These are phyloP conservation scores for Drosophila sp. DNA, from an alignment of 1,140 invertebrate species.

Conservation along the genomic window DNA sequence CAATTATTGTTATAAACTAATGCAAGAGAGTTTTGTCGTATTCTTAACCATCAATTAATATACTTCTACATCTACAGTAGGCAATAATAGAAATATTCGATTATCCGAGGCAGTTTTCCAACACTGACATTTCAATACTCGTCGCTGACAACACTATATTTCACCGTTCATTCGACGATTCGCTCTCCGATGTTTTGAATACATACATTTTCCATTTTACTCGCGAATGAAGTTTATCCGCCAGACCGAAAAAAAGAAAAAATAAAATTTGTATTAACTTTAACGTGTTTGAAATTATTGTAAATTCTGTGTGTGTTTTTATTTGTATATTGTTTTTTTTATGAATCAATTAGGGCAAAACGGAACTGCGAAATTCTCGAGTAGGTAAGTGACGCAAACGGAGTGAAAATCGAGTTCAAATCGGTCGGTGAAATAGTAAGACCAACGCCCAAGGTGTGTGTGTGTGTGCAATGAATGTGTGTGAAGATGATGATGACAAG, in stretches of 20 bases:
- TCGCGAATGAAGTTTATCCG: conserved; percentile 69
- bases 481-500: conserved; percentile 33
- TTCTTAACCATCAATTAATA: no score
- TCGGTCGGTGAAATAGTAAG: conserved; percentile 56
- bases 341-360: conserved; percentile 72
- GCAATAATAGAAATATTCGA: neutral
- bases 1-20: neutral
- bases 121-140: conserved; percentile 2
- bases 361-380: conserved; percentile 66
- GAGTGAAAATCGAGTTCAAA: conserved; percentile 46
- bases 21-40: neutral
- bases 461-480: conserved; percentile 19
- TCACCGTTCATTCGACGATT: conserved; percentile 6
- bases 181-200: conserved; percentile 62
- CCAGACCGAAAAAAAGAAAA: conserved; percentile 60
- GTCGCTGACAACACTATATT: conserved; percentile 14
- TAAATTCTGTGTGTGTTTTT: conserved; percentile 30
- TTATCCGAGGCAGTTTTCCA: neutral
- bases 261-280: conserved; percentile 55
- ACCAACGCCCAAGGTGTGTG: conserved; percentile 70
- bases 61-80: neutral
- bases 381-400: conserved; percentile 71
- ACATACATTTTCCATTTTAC: conserved; percentile 75
- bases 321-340: conserved; percentile 66
- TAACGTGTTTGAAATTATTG: conserved; percentile 58